phyloP scores from a whole-genome alignment of 1,140 invertebrate species.

The Drosophila mauritiana region DNA sequence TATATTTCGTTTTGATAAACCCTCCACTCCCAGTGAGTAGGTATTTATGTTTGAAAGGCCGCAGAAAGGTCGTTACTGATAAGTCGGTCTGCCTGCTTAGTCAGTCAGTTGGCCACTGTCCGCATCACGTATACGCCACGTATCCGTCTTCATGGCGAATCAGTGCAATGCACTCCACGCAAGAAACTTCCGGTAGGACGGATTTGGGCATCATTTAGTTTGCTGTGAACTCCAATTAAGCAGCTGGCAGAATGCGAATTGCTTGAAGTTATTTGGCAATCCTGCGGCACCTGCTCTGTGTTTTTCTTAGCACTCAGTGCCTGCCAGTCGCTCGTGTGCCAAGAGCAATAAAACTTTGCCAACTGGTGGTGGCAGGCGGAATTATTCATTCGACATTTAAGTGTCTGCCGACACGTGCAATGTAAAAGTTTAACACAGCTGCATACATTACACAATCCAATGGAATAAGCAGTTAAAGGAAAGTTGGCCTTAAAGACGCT shows the following conservation, averaged over 20 bases:
- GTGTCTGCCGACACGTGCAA: slow-evolving; percentile 67
- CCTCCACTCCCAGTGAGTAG: slow-evolving; percentile 25
- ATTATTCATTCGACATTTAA: slow-evolving; percentile 82
- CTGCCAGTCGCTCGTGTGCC: slow-evolving; percentile 26
- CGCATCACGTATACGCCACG: slow-evolving; percentile 36
- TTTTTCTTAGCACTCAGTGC: slow-evolving; percentile 22
- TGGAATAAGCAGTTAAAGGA: slow-evolving; percentile 44
- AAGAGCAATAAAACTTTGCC: slow-evolving; percentile 59
- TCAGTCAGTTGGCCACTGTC: slow-evolving; percentile 4
- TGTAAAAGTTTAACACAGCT: slow-evolving; percentile 71
- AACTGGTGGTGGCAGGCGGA: slow-evolving; percentile 59
- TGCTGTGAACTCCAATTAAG: slow-evolving; percentile 58
- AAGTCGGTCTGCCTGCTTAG: slow-evolving; percentile 41
- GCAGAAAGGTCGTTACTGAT: slow-evolving; percentile 76
- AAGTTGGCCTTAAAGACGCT: slow-evolving; percentile 38
- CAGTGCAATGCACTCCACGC: slow-evolving; percentile 54
- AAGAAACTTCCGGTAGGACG: slow-evolving; percentile 53
- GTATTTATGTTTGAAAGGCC: slow-evolving; percentile 42
- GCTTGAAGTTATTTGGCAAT: slow-evolving; percentile 61
- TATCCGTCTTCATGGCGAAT: not conserved
- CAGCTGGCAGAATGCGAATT: slow-evolving; percentile 47
- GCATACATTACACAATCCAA: slow-evolving; percentile 35
- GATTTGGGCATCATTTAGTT: slow-evolving; percentile 39
- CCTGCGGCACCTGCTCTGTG: slow-evolving; percentile 28
- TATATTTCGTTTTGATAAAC: slow-evolving; percentile 29